Base-by-base conservation (phyloP, 2,797 vertebrate genomes). In the Tangara arthus region DNA sequence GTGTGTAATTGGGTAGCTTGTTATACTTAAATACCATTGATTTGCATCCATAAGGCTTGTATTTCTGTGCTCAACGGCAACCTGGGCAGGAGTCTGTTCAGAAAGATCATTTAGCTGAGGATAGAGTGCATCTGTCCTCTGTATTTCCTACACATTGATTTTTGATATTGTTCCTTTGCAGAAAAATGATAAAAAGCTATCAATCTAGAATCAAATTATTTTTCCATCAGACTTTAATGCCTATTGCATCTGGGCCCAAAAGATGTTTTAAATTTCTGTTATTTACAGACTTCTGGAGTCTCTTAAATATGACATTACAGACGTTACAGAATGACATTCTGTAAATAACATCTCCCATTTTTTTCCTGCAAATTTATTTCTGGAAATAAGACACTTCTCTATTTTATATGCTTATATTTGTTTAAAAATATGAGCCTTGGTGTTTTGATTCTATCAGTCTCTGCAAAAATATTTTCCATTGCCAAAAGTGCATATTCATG, bases 101-200 rank as follows among this genome's bases (percentile, higher is more conserved):
- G 52, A 86, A 88, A 65, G 47, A 72, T 42, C 35, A 26, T 72
- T 81, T 44, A 37, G 20, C 15, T 80, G 37, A 69, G 52, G 66
- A 46, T 56, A 42, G 27, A 53, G 37, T 66, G 19, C 37, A 30
- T 90, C 66, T 70, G 30, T 27, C 60, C 56, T 70, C 83, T 73
- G 15, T 79, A 53, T 56, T 89, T 90, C 83, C 93, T 87, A 60
- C 12, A 44, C 34, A 47, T 41, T 50, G 73, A 73, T 85, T 92
- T 90, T 91, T 90, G 20, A 44, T 73, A 79, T 60, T 71, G 13
- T 12, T 82, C 32, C 80, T 92, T 93, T 65, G 26, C 37, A 94
- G 71, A 93, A 87, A 87, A 91, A 91, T 87, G 12, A 64, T 82
- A 82, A 94, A 91, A 87, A 82, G 11, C 26, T 77, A 82, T 91